These are phyloP conservation scores for Petaurus breviceps DNA, from an alignment of 2,113 vertebrate genomes.

Conservation along the genomic window DNA sequence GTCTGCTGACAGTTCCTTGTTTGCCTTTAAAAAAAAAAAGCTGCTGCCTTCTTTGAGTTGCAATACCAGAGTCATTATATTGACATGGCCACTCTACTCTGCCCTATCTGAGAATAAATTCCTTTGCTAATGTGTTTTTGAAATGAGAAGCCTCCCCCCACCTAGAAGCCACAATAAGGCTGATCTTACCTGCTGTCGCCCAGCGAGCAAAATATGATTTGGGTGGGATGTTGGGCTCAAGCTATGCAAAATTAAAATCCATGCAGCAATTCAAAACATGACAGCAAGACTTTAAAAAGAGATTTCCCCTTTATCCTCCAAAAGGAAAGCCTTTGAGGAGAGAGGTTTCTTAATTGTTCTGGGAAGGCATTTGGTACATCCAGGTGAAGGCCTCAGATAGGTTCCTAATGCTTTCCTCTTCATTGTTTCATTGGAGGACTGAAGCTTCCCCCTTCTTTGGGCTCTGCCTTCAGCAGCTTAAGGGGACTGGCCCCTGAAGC, in stretches of 20 bases:
- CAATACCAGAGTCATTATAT: conserved; percentile 37
- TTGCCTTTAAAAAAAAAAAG: background rate
- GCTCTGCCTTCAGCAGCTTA: conserved; percentile 77
- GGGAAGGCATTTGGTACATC: conserved; percentile 67
- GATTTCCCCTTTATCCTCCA: conserved; percentile 66
- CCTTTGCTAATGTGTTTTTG: conserved; percentile 70
- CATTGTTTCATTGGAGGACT: conserved; percentile 52
- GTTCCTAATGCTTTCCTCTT: conserved; percentile 24
- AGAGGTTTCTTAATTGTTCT: conserved; percentile 76
- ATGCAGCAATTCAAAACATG: conserved; percentile 52
- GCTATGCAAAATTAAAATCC: conserved; percentile 60
- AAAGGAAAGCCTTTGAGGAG: conserved; percentile 55
- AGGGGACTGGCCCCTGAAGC: conserved; percentile 71
- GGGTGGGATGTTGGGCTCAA: conserved; percentile 21
- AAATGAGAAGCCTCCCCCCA: conserved; percentile 63
- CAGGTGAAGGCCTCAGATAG: conserved; percentile 53
- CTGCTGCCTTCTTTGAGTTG: conserved; percentile 4
- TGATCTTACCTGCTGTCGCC: conserved; percentile 33
- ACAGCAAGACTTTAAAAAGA: conserved; percentile 67
- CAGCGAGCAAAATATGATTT: conserved; percentile 27
- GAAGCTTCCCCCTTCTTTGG: conserved; percentile 63
- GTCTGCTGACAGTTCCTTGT: background rate
- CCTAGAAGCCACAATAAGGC: conserved; percentile 46
- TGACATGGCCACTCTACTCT: conserved; percentile 54
- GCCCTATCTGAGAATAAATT: conserved; percentile 70